These are phyloP conservation scores for Cephalopholis sonnerati DNA, from an alignment of 2,113 vertebrate genomes.

Conservation along the genomic window DNA sequence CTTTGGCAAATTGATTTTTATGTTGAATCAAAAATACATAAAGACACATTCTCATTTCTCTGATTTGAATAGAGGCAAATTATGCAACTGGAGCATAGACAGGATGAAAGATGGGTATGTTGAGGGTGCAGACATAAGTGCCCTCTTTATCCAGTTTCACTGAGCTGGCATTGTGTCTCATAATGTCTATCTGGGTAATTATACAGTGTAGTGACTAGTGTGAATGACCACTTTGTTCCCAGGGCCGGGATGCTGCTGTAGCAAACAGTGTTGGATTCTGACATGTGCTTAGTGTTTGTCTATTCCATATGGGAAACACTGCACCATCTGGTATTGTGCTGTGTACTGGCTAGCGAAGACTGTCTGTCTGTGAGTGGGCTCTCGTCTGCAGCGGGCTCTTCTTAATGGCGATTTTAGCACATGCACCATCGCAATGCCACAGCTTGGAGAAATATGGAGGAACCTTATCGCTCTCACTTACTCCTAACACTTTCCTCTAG, in stretches of 20 bases:
- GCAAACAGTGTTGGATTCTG: conserved; percentile 83
- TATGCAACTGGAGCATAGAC: conserved; percentile 63
- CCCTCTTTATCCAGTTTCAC: conserved; percentile 92
- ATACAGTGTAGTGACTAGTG: conserved; percentile 84
- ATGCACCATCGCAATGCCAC: conserved; percentile 48
- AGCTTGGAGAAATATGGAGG: conserved; percentile 59
- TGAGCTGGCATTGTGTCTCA: conserved; percentile 94
- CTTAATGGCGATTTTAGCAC: conserved; percentile 69
- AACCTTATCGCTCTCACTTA: conserved; percentile 46
- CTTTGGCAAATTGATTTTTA: conserved; percentile 42
- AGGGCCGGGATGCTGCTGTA: conserved; percentile 83
- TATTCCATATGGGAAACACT: conserved; percentile 82
- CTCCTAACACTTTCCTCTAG: conserved; percentile 44
- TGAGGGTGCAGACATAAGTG: conserved; percentile 90
- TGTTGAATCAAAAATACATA: conserved; percentile 42
- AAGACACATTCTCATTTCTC: conserved; percentile 34
- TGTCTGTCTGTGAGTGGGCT: conserved; percentile 71
- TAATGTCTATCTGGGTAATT: conserved; percentile 93
- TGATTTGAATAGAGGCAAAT: conserved; percentile 54
- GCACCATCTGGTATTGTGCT: conserved; percentile 82
- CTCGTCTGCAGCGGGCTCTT: conserved; percentile 60
- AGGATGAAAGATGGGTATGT: conserved; percentile 68
- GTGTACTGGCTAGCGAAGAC: conserved; percentile 76
- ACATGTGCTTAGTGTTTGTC: conserved; percentile 82
- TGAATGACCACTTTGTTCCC: conserved; percentile 97